A percentile compares a stretch with the other conserved stretches of the same genome.
These are phyloP conservation scores for Therioaphis trifolii DNA, from an alignment of 2,888 invertebrate genomes.

Conservation along the genomic window DNA sequence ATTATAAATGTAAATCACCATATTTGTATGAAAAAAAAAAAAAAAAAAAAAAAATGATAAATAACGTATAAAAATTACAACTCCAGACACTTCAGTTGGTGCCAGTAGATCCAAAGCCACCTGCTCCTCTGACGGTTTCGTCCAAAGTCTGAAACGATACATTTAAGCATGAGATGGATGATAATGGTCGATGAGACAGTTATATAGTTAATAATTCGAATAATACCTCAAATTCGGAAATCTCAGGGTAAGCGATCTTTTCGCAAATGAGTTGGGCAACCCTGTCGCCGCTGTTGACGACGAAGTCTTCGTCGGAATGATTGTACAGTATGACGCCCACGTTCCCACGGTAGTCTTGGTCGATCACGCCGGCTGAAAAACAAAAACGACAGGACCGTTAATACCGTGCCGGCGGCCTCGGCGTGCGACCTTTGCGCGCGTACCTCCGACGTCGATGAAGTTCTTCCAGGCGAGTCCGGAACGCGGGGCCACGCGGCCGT, in stretches of 20 bases:
- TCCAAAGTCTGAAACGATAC: constrained; percentile 73
- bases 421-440: constrained; percentile 64
- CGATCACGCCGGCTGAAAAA: constrained; percentile 88
- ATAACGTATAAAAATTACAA: not conserved
- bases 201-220: too few relatives aligned
- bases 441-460: constrained; percentile 96
- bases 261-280: constrained; percentile 98
- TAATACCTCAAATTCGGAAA: constrained; percentile 76
- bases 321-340: constrained; percentile 96
- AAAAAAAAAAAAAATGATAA: not conserved
- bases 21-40: not conserved
- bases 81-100: constrained; percentile 69
- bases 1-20: not conserved
- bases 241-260: constrained; percentile 84
- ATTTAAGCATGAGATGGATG: not conserved
- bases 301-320: constrained; percentile 84
- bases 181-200: too few relatives aligned
- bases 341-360: constrained; percentile 94
- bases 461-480: constrained; percentile 95
- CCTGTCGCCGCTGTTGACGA: constrained; percentile 88
- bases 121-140: constrained; percentile 84
- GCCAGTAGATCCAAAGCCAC: constrained; percentile 97
- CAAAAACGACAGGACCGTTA: constrained; percentile 41
- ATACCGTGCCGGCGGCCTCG: too few relatives aligned
- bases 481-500: constrained; percentile 93